Conservation (phyloP, 2,113 vertebrate genomes). For the Pimephales promelas region DNA sequence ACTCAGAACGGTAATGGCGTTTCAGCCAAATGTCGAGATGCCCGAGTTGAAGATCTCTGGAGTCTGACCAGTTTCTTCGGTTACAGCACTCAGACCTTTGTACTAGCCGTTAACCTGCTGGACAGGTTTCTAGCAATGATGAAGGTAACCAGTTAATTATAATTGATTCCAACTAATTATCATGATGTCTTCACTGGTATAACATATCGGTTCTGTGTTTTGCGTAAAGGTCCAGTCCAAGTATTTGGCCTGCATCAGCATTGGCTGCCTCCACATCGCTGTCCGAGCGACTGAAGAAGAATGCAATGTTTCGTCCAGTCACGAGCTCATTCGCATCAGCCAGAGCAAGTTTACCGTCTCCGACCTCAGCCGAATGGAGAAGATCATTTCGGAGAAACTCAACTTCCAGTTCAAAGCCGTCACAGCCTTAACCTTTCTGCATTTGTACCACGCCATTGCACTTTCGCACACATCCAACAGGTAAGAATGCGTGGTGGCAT, state of each 20-base stretch:
- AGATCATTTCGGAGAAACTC: conserved; percentile 93
- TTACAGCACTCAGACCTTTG: conserved; percentile 93
- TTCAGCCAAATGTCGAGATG: conserved; percentile 87
- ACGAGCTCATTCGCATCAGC: conserved; percentile 94
- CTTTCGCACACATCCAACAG: conserved; percentile 85
- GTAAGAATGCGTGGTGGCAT: conserved; percentile 68
- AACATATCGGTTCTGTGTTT: neutral
- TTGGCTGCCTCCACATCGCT: conserved; percentile 92
- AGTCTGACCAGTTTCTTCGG: conserved; percentile 95
- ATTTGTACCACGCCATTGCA: conserved; percentile 89
- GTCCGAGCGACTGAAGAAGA: conserved; percentile 87
- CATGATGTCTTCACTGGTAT: neutral
- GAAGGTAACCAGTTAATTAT: conserved; percentile 77
- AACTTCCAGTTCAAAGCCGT: conserved; percentile 92
- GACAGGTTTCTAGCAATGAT: conserved; percentile 97
- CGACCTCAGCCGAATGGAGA: conserved; percentile 94
- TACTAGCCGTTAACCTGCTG: conserved; percentile 92
- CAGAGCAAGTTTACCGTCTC: conserved; percentile 95
- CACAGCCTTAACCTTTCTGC: conserved; percentile 98
- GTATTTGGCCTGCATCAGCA: conserved; percentile 94
- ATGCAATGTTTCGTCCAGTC: conserved; percentile 83
- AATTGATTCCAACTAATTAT: neutral
- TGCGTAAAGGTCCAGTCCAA: conserved; percentile 88
- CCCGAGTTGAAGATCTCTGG: conserved; percentile 94
- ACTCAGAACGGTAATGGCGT: conserved; percentile 82